Conservation (phyloP, 2,113 vertebrate genomes). For the Oncorhynchus clarkii region DNA sequence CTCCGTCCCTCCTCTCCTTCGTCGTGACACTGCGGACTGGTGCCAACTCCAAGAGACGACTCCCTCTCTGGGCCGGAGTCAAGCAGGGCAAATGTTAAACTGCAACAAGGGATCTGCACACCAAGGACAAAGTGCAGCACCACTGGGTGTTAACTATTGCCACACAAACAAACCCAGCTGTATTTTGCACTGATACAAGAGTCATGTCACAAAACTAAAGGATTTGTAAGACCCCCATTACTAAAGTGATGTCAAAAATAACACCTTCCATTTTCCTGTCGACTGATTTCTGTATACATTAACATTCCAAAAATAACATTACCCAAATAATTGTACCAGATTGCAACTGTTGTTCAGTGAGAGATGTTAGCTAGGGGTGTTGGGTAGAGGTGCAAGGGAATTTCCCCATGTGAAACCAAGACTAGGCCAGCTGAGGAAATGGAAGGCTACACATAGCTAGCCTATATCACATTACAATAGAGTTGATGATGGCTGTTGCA, state of each 20-base stretch:
- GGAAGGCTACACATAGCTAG: too few species aligned
- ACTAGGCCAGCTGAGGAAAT: too few species aligned
- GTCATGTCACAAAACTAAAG: slow-evolving; percentile 16
- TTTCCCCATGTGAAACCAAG: too few species aligned
- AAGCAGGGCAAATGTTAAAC: slow-evolving; percentile 43
- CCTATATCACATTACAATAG: background rate
- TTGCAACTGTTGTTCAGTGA: background rate
- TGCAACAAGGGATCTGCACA: slow-evolving; percentile 19
- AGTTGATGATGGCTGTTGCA: background rate
- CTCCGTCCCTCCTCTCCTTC: slow-evolving; percentile 32
- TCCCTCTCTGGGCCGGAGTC: slow-evolving; percentile 44
- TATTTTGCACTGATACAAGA: slow-evolving; percentile 19
- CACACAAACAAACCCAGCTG: slow-evolving; percentile 27
- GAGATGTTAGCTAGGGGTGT: background rate
- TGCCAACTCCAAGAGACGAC: slow-evolving; percentile 11
- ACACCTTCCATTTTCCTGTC: background rate
- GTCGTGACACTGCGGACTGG: background rate
- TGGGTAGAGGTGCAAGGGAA: too few species aligned
- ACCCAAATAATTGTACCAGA: background rate
- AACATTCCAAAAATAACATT: background rate
- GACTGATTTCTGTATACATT: background rate
- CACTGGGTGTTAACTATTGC: slow-evolving; percentile 27
- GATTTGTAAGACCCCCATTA: background rate
- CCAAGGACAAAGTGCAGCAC: slow-evolving; percentile 62
- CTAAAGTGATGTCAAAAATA: background rate